Evolutionary conservation across 2,113 vertebrate genomes (phyloP).

Genomic region (Pristiophorus japonicus): DNA sequence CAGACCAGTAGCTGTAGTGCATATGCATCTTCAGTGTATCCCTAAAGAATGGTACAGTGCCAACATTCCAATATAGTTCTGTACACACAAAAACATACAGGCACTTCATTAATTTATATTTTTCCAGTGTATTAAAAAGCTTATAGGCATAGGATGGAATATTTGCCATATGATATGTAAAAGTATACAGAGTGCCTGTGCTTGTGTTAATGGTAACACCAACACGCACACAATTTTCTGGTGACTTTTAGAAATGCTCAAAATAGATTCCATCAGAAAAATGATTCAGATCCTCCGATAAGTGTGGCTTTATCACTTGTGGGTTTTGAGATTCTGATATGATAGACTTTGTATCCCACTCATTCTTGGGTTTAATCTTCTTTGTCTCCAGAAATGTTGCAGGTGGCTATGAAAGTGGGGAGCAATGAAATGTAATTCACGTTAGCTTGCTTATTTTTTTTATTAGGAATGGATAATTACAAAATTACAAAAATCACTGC

Average conservation of each 20-base stretch:
- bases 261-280: constrained; percentile 9
- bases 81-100: not conserved
- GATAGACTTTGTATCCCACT: not conserved
- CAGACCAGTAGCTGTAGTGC: not conserved
- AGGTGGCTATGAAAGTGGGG: no score
- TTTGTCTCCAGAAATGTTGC: not conserved
- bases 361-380: not conserved
- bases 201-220: not conserved
- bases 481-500: not conserved
- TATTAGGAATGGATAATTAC: not conserved
- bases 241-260: not conserved
- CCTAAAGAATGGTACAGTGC: not conserved
- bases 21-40: not conserved
- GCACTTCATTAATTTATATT: not conserved
- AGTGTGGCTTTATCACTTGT: not conserved
- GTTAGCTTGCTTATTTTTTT: not conserved
- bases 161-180: not conserved
- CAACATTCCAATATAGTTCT: not conserved
- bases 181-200: not conserved
- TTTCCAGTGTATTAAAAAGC: not conserved
- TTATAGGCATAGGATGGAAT: not conserved
- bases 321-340: constrained; percentile 8
- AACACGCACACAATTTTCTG: not conserved
- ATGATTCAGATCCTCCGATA: not conserved
- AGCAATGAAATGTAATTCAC: not conserved